Evolutionary conservation across 2,797 vertebrate genomes (phyloP).

Genomic region (Odontamblyopus rebecca): DNA sequence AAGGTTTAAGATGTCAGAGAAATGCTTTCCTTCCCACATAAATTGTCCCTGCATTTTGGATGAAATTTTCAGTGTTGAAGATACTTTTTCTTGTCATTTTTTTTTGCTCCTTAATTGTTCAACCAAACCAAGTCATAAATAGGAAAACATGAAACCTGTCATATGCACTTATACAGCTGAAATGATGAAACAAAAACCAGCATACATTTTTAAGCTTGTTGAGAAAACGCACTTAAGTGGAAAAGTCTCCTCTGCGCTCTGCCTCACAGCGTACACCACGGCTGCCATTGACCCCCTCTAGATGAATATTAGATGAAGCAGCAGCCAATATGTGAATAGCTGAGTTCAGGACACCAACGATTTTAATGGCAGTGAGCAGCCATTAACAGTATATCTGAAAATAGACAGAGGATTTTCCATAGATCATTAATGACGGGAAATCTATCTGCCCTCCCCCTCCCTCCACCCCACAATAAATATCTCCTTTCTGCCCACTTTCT

Average conservation of each 20-base stretch:
- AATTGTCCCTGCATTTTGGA: too few relatives aligned
- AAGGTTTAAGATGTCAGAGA: too few relatives aligned
- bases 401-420: conserved; percentile 81
- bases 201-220: conserved; percentile 2
- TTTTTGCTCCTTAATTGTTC: too few relatives aligned
- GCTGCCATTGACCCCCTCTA: conserved; percentile 66
- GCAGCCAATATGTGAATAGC: conserved; percentile 76
- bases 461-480: conserved; percentile 67
- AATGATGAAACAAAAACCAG: neutral
- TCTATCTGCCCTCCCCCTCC: conserved; percentile 72
- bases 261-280: conserved; percentile 47
- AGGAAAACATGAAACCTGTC: too few relatives aligned
- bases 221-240: conserved; percentile 15
- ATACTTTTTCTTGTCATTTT: too few relatives aligned
- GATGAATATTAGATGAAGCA: conserved; percentile 80
- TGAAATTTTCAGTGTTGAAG: too few relatives aligned
- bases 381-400: conserved; percentile 82
- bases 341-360: conserved; percentile 76
- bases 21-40: neutral
- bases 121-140: too few relatives aligned
- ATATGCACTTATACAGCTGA: neutral
- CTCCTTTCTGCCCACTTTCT: conserved; percentile 56
- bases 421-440: conserved; percentile 83
- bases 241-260: conserved; percentile 11
- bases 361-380: conserved; percentile 81